A percentile compares a stretch with the other conserved stretches of the same genome.
Evolutionary conservation across 2,797 vertebrate species (phyloP).

Genomic region (Acipenser transmontanus): DNA sequence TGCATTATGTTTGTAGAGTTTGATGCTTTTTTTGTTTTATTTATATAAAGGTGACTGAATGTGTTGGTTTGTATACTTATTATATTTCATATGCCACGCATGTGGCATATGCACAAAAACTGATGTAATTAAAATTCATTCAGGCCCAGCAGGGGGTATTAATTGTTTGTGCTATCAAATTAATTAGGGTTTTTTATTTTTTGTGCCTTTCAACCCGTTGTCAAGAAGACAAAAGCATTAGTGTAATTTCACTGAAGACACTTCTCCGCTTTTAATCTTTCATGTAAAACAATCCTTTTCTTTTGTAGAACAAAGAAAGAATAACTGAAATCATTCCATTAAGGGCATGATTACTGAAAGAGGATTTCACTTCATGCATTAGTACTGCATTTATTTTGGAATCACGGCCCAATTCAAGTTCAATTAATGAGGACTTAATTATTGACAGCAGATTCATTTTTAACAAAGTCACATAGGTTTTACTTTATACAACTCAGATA

Average conservation of each 20-base stretch:
- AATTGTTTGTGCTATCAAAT: too few species aligned
- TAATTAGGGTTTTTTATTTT: slow-evolving; percentile 31
- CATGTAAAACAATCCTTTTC: slow-evolving; percentile 78
- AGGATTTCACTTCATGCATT: slow-evolving; percentile 78
- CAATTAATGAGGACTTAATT: slow-evolving; percentile 99
- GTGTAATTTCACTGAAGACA: slow-evolving; percentile 79
- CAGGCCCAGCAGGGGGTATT: too few species aligned
- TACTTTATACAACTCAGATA: slow-evolving; percentile 59
- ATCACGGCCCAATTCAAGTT: slow-evolving; percentile 89
- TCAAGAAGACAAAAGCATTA: slow-evolving; percentile 70
- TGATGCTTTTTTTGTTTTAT: too few species aligned
- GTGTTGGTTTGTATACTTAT: too few species aligned
- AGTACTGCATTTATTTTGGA: slow-evolving; percentile 84
- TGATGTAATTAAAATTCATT: too few species aligned
- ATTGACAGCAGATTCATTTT: slow-evolving; percentile 97
- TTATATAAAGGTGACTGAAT: too few species aligned
- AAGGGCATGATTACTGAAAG: slow-evolving; percentile 58
- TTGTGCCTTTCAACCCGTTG: slow-evolving; percentile 47
- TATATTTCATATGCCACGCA: too few species aligned
- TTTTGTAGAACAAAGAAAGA: slow-evolving; percentile 77
- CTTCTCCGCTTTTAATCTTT: slow-evolving; percentile 74
- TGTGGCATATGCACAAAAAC: too few species aligned
- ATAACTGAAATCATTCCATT: slow-evolving; percentile 67
- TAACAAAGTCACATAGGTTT: slow-evolving; percentile 80
- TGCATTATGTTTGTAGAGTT: too few species aligned